These are phyloP conservation scores for Chroicocephalus ridibundus DNA, from an alignment of 2,113 vertebrate genomes.

Conservation along the genomic window DNA sequence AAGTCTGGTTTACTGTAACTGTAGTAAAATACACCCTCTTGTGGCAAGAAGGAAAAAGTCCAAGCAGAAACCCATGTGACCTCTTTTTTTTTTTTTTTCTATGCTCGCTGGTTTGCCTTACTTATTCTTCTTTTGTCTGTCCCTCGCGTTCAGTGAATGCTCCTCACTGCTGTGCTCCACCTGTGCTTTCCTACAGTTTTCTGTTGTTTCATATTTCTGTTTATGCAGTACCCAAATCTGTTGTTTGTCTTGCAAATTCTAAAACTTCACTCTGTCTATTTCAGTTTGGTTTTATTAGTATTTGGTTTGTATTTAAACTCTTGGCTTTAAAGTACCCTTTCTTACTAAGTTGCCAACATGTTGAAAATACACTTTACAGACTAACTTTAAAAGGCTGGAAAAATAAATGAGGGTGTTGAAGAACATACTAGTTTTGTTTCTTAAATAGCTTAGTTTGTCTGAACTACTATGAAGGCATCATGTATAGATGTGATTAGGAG, in stretches of 20 bases:
- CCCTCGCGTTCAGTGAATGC: not conserved
- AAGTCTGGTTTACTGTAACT: not conserved
- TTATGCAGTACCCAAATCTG: not conserved
- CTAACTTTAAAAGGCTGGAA: not conserved
- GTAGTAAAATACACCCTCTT: constrained; percentile 58
- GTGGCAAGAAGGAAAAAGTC: constrained; percentile 43
- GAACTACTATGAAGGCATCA: not conserved
- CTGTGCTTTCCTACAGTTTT: not conserved
- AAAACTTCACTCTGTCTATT: not conserved
- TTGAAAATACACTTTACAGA: not conserved
- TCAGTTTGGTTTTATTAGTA: not conserved
- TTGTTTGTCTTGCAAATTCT: not conserved
- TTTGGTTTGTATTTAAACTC: not conserved
- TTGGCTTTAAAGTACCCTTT: not conserved
- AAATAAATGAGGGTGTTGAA: not conserved
- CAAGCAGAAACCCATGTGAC: not conserved
- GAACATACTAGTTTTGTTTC: not conserved
- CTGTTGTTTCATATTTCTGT: not conserved
- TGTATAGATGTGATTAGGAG: not conserved
- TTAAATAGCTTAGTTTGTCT: constrained; percentile 23
- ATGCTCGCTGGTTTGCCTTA: not conserved
- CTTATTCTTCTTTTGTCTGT: not conserved
- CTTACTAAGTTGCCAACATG: not conserved
- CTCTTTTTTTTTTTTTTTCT: not conserved
- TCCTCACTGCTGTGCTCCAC: not conserved